These are phyloP conservation scores for Oceanodroma leucorhoa DNA, from an alignment of 2,797 vertebrate species.

Conservation along the genomic window DNA sequence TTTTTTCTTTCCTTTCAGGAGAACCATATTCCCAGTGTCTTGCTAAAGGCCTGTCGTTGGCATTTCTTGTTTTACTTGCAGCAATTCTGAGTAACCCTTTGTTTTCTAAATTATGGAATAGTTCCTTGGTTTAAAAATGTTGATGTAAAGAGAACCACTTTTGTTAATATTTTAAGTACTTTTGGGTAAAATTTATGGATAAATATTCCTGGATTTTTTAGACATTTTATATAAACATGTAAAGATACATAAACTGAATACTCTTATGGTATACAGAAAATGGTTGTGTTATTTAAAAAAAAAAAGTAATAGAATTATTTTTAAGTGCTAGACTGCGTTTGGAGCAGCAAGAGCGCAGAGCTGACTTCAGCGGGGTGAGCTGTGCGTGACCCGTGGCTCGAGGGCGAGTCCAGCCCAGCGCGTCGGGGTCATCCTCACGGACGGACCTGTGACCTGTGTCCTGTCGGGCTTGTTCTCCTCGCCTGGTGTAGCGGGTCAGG, in stretches of 20 bases:
- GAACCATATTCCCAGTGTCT: conserved; percentile 84
- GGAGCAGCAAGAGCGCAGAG: neutral
- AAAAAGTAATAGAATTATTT: neutral
- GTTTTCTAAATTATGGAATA: conserved; percentile 75
- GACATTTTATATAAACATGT: neutral
- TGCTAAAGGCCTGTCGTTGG: conserved; percentile 86
- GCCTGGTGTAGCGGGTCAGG: rapidly evolving
- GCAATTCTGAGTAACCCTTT: conserved; percentile 82
- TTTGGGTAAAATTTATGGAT: neutral
- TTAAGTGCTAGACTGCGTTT: neutral
- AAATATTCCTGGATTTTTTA: neutral
- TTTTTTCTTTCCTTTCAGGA: conserved; percentile 64
- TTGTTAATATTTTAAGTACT: neutral
- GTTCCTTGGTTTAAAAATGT: neutral
- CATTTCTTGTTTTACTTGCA: conserved; percentile 78
- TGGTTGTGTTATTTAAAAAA: neutral
- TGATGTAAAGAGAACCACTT: neutral
- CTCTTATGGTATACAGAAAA: neutral
- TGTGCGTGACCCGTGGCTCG: rapidly evolving
- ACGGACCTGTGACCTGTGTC: too few relatives aligned
- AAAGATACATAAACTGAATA: neutral
- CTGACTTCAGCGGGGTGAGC: neutral
- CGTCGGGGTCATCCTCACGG: rapidly evolving
- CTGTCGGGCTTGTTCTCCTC: neutral
- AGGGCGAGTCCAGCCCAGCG: rapidly evolving